Conservation (phyloP, 2,113 vertebrate species). For the Piprites chloris region DNA sequence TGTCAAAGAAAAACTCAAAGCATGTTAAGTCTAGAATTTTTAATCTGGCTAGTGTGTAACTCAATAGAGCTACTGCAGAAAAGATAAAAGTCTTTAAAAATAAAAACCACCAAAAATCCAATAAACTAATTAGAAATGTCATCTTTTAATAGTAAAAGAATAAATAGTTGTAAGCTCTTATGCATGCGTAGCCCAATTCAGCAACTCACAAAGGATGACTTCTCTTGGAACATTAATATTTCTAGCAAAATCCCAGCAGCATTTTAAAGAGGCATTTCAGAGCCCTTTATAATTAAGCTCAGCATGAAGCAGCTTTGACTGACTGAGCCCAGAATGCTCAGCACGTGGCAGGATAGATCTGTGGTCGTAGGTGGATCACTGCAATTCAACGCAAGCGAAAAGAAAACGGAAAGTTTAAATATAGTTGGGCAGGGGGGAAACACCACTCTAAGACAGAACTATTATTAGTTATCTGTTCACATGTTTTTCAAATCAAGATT, state of each 20-base stretch:
- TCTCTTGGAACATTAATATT: neutral
- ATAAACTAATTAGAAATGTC: neutral
- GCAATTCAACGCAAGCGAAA: neutral
- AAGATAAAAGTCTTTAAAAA: neutral
- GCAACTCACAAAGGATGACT: neutral
- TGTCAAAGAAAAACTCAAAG: constrained; percentile 53
- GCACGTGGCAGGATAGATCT: neutral
- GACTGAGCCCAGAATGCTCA: neutral
- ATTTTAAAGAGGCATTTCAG: neutral
- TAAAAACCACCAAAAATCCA: neutral
- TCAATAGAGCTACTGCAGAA: neutral
- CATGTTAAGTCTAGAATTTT: neutral
- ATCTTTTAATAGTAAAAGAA: neutral
- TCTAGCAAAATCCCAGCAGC: neutral
- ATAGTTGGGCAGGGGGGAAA: neutral
- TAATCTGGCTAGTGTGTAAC: neutral
- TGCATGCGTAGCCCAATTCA: neutral
- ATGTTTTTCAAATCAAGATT: neutral
- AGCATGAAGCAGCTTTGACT: constrained; percentile 18
- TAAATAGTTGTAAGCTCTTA: neutral
- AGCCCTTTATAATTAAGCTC: neutral
- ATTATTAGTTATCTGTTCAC: neutral
- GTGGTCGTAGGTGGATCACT: fast-evolving
- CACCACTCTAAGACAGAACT: neutral
- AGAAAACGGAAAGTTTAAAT: neutral